A percentile compares a stretch with the other conserved stretches of the same genome.
phyloP scores from a whole-genome alignment of 2,797 vertebrate genomes.

The Crenichthys baileyi region DNA sequence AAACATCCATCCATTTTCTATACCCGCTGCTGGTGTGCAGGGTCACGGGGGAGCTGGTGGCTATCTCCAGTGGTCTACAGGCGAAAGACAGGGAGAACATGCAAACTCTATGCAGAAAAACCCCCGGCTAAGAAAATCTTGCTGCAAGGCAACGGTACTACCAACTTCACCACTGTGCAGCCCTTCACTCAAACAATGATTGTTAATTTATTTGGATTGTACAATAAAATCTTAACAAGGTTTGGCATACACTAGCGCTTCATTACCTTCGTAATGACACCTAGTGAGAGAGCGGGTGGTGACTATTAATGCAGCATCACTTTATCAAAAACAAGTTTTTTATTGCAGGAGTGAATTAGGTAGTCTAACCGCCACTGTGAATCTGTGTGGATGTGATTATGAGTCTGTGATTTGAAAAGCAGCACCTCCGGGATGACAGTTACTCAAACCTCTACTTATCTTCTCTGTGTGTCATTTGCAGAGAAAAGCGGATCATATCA shows the following conservation, averaged over 20 bases:
- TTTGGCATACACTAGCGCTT: background rate
- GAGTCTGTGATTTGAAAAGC: constrained; percentile 44
- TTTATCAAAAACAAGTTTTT: background rate
- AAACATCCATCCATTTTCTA: too few relatives aligned
- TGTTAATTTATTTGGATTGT: background rate
- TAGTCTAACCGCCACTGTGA: background rate
- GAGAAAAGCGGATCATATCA: constrained; percentile 42
- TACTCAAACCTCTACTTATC: constrained; percentile 53
- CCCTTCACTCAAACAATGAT: background rate
- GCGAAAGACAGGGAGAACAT: too few relatives aligned
- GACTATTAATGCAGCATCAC: constrained; percentile 22
- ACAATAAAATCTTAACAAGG: background rate
- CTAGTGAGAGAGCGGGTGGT: constrained; percentile 19
- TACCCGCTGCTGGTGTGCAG: too few relatives aligned
- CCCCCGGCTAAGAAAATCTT: too few relatives aligned
- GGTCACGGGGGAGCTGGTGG: too few relatives aligned
- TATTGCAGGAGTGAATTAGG: constrained; percentile 32
- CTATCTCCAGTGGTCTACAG: too few relatives aligned
- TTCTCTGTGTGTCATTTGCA: constrained; percentile 29
- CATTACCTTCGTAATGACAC: constrained; percentile 12
- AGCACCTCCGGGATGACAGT: constrained; percentile 32
- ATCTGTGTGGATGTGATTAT: constrained; percentile 17
- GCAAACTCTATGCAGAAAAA: too few relatives aligned
- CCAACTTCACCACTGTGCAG: too few relatives aligned
- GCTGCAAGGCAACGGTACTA: too few relatives aligned